Percentiles rank a stretch among this genome's conserved stretches.
Conservation (phyloP, 2,113 vertebrate genomes). For the Opisthocomus hoazin region DNA sequence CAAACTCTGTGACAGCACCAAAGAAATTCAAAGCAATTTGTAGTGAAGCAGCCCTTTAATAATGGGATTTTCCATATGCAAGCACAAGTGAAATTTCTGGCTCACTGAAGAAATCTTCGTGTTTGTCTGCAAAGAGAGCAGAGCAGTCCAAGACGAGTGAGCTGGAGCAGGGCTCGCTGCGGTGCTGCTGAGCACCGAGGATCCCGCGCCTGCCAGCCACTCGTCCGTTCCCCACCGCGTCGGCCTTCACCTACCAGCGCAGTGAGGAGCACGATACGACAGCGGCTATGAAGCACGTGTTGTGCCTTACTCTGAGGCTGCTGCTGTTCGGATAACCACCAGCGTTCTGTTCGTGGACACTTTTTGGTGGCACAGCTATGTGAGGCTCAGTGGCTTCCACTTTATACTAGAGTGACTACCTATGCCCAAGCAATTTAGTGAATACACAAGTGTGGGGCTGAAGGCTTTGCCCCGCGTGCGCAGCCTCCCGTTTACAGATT, state of each 20-base stretch:
- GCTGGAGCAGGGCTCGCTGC: not conserved
- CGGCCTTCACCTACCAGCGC: rapidly evolving
- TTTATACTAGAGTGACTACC: too few species aligned
- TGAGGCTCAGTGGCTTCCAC: not conserved
- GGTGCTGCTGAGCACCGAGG: not conserved
- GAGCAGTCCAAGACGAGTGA: not conserved
- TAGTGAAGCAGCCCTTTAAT: not conserved
- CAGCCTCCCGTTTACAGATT: not conserved
- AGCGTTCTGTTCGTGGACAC: not conserved
- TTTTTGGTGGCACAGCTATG: not conserved
- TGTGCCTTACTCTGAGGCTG: not conserved
- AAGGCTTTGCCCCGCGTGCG: not conserved
- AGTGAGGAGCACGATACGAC: rapidly evolving
- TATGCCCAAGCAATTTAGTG: not conserved
- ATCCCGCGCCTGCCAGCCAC: not conserved
- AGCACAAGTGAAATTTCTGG: not conserved
- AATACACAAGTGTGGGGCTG: not conserved
- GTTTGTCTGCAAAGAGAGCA: not conserved
- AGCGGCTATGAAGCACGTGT: not conserved
- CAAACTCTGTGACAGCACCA: not conserved
- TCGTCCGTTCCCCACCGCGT: rapidly evolving
- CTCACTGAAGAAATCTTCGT: not conserved
- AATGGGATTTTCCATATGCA: not conserved
- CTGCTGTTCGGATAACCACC: not conserved
- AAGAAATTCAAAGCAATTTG: not conserved